Conservation (phyloP, 2,888 invertebrate genomes). For the Baronia brevicornis region DNA sequence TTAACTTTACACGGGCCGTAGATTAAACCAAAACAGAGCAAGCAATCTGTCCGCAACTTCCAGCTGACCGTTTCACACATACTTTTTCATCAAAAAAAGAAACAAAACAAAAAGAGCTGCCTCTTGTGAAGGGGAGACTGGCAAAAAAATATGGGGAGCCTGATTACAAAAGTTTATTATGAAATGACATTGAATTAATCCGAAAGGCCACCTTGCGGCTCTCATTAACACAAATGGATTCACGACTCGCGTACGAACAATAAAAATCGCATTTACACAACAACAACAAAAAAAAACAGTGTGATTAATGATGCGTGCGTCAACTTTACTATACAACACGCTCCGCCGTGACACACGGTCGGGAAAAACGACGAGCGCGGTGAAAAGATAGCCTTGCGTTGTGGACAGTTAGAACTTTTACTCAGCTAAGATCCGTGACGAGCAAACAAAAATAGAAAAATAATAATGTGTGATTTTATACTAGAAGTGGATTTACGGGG, state of each 20-base stretch:
- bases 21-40: slow-evolving; percentile 23
- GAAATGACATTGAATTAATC: slow-evolving; percentile 63
- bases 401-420: no score
- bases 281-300: slow-evolving; percentile 47
- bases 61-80: slow-evolving; percentile 43
- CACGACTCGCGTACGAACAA: slow-evolving; percentile 50
- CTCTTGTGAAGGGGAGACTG: slow-evolving; percentile 20
- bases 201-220: slow-evolving; percentile 58
- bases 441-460: no score
- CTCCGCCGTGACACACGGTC: slow-evolving; percentile 4
- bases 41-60: slow-evolving; percentile 6
- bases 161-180: slow-evolving; percentile 45
- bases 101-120: slow-evolving; percentile 23
- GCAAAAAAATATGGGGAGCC: slow-evolving; percentile 34
- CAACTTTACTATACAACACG: slow-evolving; percentile 23
- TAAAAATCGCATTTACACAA: slow-evolving; percentile 68
- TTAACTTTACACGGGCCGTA: slow-evolving; percentile 5
- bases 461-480: no score
- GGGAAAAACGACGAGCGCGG: not conserved
- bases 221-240: slow-evolving; percentile 64
- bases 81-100: slow-evolving; percentile 30
- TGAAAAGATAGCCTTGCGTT: not conserved
- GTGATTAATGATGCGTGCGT: slow-evolving; percentile 60
- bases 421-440: no score
- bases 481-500: no score